These are phyloP conservation scores for Tor tambroides DNA, from an alignment of 2,113 vertebrate species.

Conservation along the genomic window DNA sequence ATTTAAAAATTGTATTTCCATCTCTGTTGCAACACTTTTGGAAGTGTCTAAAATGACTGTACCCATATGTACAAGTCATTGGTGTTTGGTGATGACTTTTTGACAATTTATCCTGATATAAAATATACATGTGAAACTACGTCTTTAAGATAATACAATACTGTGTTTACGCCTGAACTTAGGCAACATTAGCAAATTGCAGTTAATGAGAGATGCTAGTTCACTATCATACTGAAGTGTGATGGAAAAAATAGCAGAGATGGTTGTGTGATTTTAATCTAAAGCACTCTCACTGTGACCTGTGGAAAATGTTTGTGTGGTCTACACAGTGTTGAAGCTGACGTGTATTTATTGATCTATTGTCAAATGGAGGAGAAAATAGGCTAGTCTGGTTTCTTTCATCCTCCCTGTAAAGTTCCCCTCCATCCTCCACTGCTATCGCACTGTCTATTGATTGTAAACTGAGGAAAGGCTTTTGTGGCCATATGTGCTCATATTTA, in stretches of 20 bases:
- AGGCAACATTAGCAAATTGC: not conserved
- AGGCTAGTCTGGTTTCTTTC: not conserved
- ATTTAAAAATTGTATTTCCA: no score
- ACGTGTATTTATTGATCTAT: slow-evolving; percentile 32
- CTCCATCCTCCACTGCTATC: not conserved
- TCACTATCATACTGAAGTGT: not conserved
- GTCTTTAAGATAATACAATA: not conserved
- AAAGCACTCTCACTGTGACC: not conserved
- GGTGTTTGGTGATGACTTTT: no score
- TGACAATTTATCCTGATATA: not conserved
- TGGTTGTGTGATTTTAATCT: not conserved
- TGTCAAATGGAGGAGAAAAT: slow-evolving; percentile 40
- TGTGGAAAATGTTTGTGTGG: slow-evolving; percentile 14
- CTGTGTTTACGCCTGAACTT: not conserved
- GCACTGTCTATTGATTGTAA: not conserved
- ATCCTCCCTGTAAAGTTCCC: not conserved
- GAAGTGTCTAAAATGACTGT: no score
- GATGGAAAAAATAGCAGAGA: slow-evolving; percentile 31
- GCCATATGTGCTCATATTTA: not conserved
- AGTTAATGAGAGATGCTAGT: slow-evolving; percentile 1
- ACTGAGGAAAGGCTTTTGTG: not conserved
- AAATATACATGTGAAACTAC: not conserved
- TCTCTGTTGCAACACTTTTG: no score
- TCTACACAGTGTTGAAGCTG: slow-evolving; percentile 3
- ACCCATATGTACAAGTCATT: no score